Percentiles rank a stretch among this genome's conserved stretches.
These are phyloP conservation scores for Scopus umbretta DNA, from an alignment of 2,113 vertebrate species.

Conservation along the genomic window DNA sequence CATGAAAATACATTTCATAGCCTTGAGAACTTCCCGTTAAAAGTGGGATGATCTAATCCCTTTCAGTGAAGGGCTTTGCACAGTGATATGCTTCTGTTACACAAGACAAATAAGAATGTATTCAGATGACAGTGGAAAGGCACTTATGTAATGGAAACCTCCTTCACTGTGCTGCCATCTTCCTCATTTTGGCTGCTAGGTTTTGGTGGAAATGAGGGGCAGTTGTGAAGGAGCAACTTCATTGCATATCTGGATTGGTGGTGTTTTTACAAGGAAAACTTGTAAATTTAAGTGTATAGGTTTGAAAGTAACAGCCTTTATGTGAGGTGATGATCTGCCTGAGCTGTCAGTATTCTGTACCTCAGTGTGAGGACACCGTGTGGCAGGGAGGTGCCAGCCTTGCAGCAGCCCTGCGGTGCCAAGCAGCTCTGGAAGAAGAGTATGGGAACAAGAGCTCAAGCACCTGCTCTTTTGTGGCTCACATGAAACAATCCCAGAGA, in stretches of 20 bases:
- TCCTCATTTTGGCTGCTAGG: background rate
- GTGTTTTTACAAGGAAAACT: background rate
- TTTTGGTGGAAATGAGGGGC: background rate
- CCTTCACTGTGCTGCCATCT: background rate
- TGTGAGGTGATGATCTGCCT: background rate
- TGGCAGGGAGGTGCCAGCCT: background rate
- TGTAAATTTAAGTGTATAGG: background rate
- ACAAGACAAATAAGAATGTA: too few relatives aligned
- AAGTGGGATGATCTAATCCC: background rate
- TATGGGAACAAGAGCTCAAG: background rate
- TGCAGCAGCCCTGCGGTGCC: background rate
- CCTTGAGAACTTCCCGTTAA: background rate
- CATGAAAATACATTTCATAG: background rate
- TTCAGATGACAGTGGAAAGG: background rate
- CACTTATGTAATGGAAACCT: background rate
- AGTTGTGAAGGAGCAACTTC: background rate
- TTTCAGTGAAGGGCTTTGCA: background rate
- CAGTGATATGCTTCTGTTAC: too few relatives aligned
- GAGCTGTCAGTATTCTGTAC: background rate
- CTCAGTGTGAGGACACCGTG: background rate
- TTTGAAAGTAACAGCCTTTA: background rate
- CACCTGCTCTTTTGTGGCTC: background rate
- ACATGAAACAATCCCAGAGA: background rate
- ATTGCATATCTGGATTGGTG: too few relatives aligned
- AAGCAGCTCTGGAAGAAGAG: background rate